These are phyloP conservation scores for Hydractinia symbiolongicarpus DNA, from an alignment of 30 jellyfish, hydroid and myxozoan species.

Conservation along the genomic window DNA sequence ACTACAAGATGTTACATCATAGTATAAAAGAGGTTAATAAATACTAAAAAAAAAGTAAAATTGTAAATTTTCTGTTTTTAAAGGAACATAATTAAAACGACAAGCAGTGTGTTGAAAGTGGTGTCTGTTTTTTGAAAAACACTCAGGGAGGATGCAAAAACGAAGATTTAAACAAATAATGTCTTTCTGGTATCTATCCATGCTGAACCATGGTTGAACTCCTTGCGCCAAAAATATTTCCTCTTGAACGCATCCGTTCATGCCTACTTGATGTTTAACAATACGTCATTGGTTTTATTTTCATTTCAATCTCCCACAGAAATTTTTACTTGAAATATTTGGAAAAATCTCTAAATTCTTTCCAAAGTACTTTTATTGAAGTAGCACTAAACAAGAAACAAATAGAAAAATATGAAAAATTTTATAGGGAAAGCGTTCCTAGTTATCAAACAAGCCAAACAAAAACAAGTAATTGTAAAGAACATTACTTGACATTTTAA, in stretches of 20 bases:
- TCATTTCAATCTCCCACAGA: no score
- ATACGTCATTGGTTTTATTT: no score
- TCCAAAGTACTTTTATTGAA: slow-evolving; percentile 46
- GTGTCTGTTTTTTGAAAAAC: neutral
- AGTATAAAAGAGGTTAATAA: no score
- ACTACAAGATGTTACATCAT: no score
- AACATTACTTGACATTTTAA: neutral
- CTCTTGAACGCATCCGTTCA: no score
- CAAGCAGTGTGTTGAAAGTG: neutral
- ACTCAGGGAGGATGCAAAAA: neutral
- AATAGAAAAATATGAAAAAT: neutral
- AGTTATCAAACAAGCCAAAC: neutral
- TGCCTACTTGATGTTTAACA: no score
- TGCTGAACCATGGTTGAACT: no score
- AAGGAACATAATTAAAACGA: neutral
- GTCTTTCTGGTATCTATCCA: neutral
- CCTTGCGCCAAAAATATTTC: neutral
- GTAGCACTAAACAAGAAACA: slow-evolving; percentile 43
- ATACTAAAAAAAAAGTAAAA: no score
- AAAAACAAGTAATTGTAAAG: neutral
- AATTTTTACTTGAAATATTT: slow-evolving; percentile 20
- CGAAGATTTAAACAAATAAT: neutral
- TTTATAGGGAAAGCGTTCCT: neutral
- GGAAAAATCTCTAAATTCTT: slow-evolving; percentile 61
- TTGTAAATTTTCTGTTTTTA: no score